phyloP scores from a whole-genome alignment of 1,140 invertebrate species.

The Neodiprion pinetum region DNA sequence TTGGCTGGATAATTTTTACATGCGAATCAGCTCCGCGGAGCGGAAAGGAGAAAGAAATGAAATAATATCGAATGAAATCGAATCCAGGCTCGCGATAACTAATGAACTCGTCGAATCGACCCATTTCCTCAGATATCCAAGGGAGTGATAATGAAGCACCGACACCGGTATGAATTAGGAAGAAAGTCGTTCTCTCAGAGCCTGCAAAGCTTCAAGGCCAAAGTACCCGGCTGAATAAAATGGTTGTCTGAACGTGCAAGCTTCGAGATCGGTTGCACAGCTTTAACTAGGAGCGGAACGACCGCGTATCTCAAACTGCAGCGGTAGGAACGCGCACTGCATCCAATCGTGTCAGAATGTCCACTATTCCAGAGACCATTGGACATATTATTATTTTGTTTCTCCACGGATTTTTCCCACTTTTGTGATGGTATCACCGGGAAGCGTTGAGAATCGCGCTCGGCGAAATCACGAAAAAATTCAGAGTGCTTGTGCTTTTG shows the following conservation, averaged over 20 bases:
- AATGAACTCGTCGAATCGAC: too few relatives aligned
- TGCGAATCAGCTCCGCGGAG: too few relatives aligned
- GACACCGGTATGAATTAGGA: neutral
- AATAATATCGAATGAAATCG: too few relatives aligned
- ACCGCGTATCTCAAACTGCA: neutral
- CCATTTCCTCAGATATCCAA: neutral
- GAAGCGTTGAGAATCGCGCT: neutral
- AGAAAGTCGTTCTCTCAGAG: neutral
- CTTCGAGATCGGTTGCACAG: neutral
- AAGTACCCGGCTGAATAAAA: neutral
- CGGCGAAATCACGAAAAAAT: neutral
- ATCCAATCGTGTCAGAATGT: constrained; percentile 53
- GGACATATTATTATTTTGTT: constrained; percentile 54
- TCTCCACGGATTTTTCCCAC: constrained; percentile 21
- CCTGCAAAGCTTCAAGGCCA: neutral
- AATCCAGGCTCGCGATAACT: too few relatives aligned
- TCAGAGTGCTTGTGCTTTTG: neutral
- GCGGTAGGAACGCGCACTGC: constrained; percentile 32
- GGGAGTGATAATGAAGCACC: neutral
- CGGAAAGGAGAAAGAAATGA: too few relatives aligned
- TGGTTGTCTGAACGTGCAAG: neutral
- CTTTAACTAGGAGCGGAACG: constrained; percentile 38
- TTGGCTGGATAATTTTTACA: too few relatives aligned
- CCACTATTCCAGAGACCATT: constrained; percentile 49
- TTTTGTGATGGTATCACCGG: neutral